Conservation (phyloP, 2,113 vertebrate species). For the Deroptyus accipitrinus region DNA sequence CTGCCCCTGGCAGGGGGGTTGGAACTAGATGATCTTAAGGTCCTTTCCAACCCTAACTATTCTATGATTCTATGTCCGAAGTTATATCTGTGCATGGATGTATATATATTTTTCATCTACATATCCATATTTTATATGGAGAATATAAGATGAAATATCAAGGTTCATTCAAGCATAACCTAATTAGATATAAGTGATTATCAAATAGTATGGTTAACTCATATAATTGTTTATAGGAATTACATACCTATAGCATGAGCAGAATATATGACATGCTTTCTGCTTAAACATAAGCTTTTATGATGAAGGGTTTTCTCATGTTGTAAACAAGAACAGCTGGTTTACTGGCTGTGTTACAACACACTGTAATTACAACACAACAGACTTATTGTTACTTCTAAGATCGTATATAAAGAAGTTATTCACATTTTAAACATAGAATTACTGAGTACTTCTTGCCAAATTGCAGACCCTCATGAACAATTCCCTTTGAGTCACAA, state of each 20-base stretch:
- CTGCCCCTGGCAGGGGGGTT: too few relatives aligned
- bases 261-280: not conserved
- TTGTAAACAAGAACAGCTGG: constrained; percentile 65
- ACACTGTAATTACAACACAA: constrained; percentile 58
- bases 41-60: too few relatives aligned
- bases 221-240: not conserved
- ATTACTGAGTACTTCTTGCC: constrained; percentile 33
- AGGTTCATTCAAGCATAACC: not conserved
- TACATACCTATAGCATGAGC: not conserved
- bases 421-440: constrained; percentile 69
- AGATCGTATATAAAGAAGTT: constrained; percentile 65
- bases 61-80: not conserved
- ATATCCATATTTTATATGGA: not conserved
- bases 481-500: constrained; percentile 18
- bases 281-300: not conserved
- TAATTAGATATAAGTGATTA: not conserved
- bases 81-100: not conserved
- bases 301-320: constrained; percentile 3
- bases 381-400: constrained; percentile 67
- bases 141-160: not conserved
- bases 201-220: not conserved
- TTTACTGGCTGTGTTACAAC: constrained; percentile 30
- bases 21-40: too few relatives aligned
- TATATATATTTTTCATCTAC: not conserved
- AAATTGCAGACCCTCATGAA: constrained; percentile 34